Evolutionary conservation across 2,113 vertebrate species (phyloP), one percentile per base, ranked within the genome.

Genomic region (Myxocyprinus asiaticus): DNA sequence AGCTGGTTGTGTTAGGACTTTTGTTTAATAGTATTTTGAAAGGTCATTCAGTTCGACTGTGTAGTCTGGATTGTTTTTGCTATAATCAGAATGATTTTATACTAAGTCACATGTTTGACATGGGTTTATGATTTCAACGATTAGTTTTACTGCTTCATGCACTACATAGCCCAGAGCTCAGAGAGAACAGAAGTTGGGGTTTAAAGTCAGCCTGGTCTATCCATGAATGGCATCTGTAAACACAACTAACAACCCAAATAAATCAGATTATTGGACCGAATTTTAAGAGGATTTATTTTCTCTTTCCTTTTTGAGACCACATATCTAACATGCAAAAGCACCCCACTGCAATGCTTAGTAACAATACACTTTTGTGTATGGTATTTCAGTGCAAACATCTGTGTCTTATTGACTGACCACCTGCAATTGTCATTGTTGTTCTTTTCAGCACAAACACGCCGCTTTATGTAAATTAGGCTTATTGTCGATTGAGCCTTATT

Each of bases 201-300:
- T 33, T 33, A 33, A 33, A 33, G 22, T 33, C 22, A 33, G 70
- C 56, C 42, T 68, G 73, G 83, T 85, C 88, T 83, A 81, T 86
- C 84, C 78, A 83, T 33, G 22, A 33, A 78, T 85, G 69, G 86
- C 90, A 89, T 89, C 88, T 84, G 84, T 87, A 86, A 90, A 33
- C 22, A 3, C 1, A 33, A 87, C 88, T 81, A 88, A 90, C 90
- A 91, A 86, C 89, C 87, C 42, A 80, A 88, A 86, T 80, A 90
- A 90, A 92, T 93, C 90, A 88, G 87, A 91, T 92, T 91, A 89
- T 76, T 84, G 84, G 88, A 90, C 90, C 91, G 89, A 89, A 80
- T 86, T 83, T 81, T 88, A 90, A 91, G 88, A 90, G 84, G 89
- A 90, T 92, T 90, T 87, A 83, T 88, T 85, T 33, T 68, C 51